phyloP scores from a whole-genome alignment of 2,113 vertebrate species.

The Callospermophilus lateralis region DNA sequence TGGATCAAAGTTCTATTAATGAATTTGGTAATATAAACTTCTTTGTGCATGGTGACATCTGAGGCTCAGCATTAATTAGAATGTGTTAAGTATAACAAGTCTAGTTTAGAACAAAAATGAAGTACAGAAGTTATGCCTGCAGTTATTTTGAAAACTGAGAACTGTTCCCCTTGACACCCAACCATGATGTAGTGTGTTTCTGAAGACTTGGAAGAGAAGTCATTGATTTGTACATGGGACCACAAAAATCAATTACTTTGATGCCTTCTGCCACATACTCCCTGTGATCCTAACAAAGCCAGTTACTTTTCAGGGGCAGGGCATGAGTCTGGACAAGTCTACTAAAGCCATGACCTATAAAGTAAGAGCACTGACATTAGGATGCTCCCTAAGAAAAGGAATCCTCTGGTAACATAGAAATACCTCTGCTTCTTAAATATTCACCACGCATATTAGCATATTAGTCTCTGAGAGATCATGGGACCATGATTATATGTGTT shows the following conservation, averaged over 20 bases:
- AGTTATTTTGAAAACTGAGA: slow-evolving; percentile 20
- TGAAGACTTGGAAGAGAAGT: neutral
- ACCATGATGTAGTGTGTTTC: neutral
- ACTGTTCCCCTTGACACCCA: neutral
- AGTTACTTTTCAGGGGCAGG: neutral
- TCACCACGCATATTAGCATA: neutral
- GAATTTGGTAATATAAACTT: slow-evolving; percentile 36
- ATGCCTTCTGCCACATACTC: neutral
- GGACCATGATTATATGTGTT: neutral
- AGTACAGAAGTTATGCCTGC: slow-evolving; percentile 9
- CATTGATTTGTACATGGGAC: neutral
- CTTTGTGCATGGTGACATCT: slow-evolving; percentile 19
- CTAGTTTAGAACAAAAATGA: slow-evolving; percentile 21
- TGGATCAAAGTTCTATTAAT: slow-evolving; percentile 3
- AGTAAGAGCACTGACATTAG: neutral
- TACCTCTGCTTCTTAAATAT: neutral
- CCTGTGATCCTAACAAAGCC: neutral
- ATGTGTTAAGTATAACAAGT: slow-evolving; percentile 49
- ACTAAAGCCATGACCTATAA: neutral
- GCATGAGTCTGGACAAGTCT: neutral
- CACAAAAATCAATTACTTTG: neutral
- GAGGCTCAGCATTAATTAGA: slow-evolving; percentile 56
- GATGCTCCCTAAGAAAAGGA: neutral
- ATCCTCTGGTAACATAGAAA: neutral
- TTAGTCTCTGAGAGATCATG: neutral